phyloP scores from a whole-genome alignment of 2,888 invertebrate species.

The Neoaliturus tenellus region DNA sequence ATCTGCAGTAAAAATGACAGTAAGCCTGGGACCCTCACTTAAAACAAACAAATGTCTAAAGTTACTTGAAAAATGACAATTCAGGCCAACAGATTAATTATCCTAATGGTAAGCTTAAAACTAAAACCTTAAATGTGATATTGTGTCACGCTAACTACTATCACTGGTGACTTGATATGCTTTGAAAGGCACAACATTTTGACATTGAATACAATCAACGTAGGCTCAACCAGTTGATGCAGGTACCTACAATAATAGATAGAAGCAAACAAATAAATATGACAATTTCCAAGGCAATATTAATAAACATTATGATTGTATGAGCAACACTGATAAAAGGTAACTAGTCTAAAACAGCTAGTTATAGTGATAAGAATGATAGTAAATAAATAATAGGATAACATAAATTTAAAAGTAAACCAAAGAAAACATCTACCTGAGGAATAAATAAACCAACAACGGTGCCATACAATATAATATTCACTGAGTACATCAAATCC shows the following conservation, averaged over 20 bases:
- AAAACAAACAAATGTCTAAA: too few relatives aligned
- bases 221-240: not conserved
- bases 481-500: not conserved
- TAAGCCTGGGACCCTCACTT: too few relatives aligned
- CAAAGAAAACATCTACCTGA: conserved; percentile 1
- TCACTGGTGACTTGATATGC: conserved; percentile 28
- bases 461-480: not conserved
- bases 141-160: not conserved
- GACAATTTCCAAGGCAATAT: not conserved
- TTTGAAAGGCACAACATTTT: conserved; percentile 37
- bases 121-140: not conserved
- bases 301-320: not conserved
- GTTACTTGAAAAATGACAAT: not conserved
- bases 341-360: not conserved
- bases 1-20: too few relatives aligned
- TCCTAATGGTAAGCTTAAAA: conserved; percentile 27
- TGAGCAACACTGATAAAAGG: not conserved
- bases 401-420: not conserved
- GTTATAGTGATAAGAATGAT: not conserved
- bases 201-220: not conserved
- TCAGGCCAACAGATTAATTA: conserved; percentile 12
- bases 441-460: not conserved
- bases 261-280: not conserved
- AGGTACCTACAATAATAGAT: not conserved
- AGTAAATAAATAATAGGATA: conserved; percentile 5